Percentiles rank a stretch among this genome's conserved stretches.
These are phyloP conservation scores for Polydrusus pterygomalis DNA, from an alignment of 2,888 invertebrate species.

Conservation along the genomic window DNA sequence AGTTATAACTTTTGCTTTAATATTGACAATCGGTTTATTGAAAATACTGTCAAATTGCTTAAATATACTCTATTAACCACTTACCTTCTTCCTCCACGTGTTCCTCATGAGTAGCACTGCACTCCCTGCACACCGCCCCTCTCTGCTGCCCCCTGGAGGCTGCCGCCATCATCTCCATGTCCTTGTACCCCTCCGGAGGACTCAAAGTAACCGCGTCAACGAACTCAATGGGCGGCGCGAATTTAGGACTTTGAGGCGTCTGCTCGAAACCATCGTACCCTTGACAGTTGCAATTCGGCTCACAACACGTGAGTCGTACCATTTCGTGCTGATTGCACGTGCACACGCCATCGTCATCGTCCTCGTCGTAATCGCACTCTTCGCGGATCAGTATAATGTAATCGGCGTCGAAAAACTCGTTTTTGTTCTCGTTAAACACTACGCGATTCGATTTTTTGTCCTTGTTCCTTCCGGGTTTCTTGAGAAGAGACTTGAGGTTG, in stretches of 20 bases:
- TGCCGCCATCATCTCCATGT: constrained; percentile 80
- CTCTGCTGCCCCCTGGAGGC: constrained; percentile 66
- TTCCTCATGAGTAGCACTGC: constrained; percentile 70
- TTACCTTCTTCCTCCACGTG: constrained; percentile 65
- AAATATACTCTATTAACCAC: constrained; percentile 3
- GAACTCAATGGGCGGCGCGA: constrained; percentile 82
- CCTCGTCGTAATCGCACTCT: constrained; percentile 89
- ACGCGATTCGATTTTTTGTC: constrained; percentile 85
- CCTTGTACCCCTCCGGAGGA: constrained; percentile 94
- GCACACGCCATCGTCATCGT: constrained; percentile 83
- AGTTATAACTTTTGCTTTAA: too few relatives aligned
- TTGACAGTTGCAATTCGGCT: constrained; percentile 77
- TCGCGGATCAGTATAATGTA: constrained; percentile 93
- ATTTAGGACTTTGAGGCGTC: constrained; percentile 75
- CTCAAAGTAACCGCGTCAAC: constrained; percentile 90
- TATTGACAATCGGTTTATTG: too few relatives aligned
- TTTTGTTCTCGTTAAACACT: constrained; percentile 90
- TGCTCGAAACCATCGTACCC: constrained; percentile 62
- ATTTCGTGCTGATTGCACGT: constrained; percentile 83
- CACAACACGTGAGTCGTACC: constrained; percentile 78
- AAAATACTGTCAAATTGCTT: too few relatives aligned
- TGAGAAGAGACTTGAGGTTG: constrained; percentile 83
- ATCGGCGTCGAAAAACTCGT: constrained; percentile 94
- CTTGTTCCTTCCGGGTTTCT: constrained; percentile 82
- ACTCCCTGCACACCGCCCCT: constrained; percentile 70